Evolutionary conservation across 2,888 invertebrate genomes (phyloP).

Genomic region (Euclidia mi): DNA sequence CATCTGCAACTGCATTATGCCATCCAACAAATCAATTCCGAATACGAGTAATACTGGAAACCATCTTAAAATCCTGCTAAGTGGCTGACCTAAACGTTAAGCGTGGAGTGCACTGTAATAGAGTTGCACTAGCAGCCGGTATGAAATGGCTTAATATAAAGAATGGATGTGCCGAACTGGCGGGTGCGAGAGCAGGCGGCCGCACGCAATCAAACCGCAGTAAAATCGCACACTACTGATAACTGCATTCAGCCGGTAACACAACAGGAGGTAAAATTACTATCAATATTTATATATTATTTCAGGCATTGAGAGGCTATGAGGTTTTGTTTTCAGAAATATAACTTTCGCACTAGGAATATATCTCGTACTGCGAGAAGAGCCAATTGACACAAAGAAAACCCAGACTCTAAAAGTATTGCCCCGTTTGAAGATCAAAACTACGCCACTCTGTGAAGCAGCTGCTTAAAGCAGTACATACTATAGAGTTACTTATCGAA

Average conservation of each 20-base stretch:
- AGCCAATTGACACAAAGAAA: no score
- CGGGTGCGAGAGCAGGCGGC: constrained; percentile 47
- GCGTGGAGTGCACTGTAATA: constrained; percentile 24
- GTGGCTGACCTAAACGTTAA: constrained; percentile 22
- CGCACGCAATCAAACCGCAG: constrained; percentile 78
- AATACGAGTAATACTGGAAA: neutral
- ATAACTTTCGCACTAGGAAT: no score
- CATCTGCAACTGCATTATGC: no score
- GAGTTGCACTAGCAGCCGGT: constrained; percentile 36
- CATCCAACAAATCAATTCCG: no score
- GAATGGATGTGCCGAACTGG: constrained; percentile 68
- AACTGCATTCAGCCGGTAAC: constrained; percentile 57
- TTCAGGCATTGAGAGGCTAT: no score
- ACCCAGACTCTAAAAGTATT: no score
- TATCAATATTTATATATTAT: neutral
- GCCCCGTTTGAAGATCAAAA: no score
- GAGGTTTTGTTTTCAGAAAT: no score
- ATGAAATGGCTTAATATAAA: constrained; percentile 70
- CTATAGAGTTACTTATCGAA: no score
- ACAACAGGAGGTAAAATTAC: constrained; percentile 43
- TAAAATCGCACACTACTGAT: constrained; percentile 74
- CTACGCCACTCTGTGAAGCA: no score
- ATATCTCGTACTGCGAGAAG: no score
- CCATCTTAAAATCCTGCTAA: constrained; percentile 10
- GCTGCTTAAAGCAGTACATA: no score